Conservation (phyloP, 2,888 invertebrate genomes). For the Oscheius onirici region DNA sequence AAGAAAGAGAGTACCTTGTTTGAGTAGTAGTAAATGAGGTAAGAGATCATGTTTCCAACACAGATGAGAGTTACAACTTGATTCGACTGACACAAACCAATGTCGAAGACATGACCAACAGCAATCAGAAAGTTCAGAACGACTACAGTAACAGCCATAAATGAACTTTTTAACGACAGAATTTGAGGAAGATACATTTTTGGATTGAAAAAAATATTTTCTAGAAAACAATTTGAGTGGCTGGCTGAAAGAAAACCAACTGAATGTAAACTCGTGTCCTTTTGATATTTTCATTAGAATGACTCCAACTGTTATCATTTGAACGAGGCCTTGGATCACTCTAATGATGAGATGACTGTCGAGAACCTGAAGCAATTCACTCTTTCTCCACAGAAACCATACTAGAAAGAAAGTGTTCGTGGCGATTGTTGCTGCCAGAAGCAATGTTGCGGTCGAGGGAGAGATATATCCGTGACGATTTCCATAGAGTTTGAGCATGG, state of each 20-base stretch:
- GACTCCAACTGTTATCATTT: not conserved
- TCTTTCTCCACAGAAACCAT: not conserved
- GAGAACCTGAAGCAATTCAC: not conserved
- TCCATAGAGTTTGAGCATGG: conserved; percentile 88
- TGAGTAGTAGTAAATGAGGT: conserved; percentile 82
- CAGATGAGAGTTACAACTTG: conserved; percentile 76
- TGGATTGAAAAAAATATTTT: not conserved
- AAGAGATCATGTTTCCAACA: conserved; percentile 84
- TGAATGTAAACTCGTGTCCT: conserved; percentile 75
- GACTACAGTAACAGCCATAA: not conserved
- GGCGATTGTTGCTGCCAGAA: not conserved
- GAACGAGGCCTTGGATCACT: not conserved
- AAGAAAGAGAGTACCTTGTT: too few species aligned
- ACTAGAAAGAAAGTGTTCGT: not conserved
- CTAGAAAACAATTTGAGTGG: not conserved
- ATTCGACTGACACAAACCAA: not conserved
- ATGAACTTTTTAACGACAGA: not conserved
- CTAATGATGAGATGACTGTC: not conserved
- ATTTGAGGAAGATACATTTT: not conserved
- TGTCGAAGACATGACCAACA: not conserved
- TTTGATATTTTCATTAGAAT: conserved; percentile 80
- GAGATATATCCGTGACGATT: conserved; percentile 77
- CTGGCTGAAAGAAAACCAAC: not conserved
- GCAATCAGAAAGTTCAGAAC: not conserved
- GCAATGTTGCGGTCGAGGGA: not conserved